These are phyloP conservation scores for Drosophila ohnishii DNA, from an alignment of 1,140 invertebrate species.

Conservation along the genomic window DNA sequence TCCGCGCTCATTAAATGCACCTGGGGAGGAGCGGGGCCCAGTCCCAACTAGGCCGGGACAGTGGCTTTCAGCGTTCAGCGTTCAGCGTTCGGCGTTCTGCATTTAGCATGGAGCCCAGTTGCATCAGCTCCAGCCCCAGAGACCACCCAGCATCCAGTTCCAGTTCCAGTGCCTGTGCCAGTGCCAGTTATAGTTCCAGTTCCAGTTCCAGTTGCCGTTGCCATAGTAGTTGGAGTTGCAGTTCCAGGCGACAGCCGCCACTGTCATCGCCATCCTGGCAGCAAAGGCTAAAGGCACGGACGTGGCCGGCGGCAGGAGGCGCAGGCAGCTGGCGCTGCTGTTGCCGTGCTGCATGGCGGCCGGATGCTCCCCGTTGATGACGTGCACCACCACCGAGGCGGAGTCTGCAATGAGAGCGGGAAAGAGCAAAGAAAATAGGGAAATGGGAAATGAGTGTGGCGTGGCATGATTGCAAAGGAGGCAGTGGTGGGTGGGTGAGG, in stretches of 20 bases:
- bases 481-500: not conserved
- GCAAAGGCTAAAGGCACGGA: constrained; percentile 70
- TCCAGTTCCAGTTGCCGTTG: constrained; percentile 38
- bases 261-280: constrained; percentile 53
- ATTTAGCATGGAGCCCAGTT: constrained; percentile 9
- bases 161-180: constrained; percentile 46
- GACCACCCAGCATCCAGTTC: constrained; percentile 16
- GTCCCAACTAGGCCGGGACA: constrained; percentile 71
- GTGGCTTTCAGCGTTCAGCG: constrained; percentile 45
- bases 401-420: constrained; percentile 83
- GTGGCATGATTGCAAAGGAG: not conserved
- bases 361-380: constrained; percentile 88
- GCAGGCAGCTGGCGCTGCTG: constrained; percentile 82
- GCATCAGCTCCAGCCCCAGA: constrained; percentile 64
- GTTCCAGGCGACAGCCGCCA: constrained; percentile 68
- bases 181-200: constrained; percentile 44
- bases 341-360: constrained; percentile 89
- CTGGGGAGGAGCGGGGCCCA: constrained; percentile 43
- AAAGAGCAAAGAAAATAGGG: not conserved
- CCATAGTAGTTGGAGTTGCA: constrained; percentile 48
- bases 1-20: constrained; percentile 68
- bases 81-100: not conserved
- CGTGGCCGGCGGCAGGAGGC: constrained; percentile 36
- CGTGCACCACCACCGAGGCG: constrained; percentile 87
- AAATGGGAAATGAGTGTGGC: constrained; percentile 35